A percentile compares a stretch with the other conserved stretches of the same genome.
Evolutionary conservation across 2,888 invertebrate species (phyloP).

Genomic region (Scotopteryx bipunctaria): DNA sequence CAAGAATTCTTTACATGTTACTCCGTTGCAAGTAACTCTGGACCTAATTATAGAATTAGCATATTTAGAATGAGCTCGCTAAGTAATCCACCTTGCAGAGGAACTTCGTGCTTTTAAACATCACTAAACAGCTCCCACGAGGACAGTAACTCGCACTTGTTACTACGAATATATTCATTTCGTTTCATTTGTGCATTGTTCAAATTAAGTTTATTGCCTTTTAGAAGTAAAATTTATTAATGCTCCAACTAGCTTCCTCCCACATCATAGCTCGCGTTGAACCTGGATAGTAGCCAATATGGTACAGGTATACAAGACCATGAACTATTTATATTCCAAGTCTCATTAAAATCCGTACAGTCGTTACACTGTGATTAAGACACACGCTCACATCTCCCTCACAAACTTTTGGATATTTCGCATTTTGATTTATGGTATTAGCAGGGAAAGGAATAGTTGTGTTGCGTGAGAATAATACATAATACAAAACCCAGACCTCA

Average conservation of each 20-base stretch:
- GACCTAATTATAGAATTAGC: constrained; percentile 46
- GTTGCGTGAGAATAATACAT: too few relatives aligned
- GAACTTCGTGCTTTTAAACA: constrained; percentile 31
- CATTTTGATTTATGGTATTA: too few relatives aligned
- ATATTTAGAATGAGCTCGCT: constrained; percentile 41
- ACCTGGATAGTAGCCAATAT: too few relatives aligned
- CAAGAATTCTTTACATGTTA: neutral
- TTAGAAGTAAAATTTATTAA: neutral
- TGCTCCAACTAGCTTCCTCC: neutral
- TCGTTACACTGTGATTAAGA: too few relatives aligned
- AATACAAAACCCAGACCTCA: too few relatives aligned
- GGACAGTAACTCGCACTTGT: constrained; percentile 8
- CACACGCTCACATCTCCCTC: too few relatives aligned
- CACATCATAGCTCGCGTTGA: neutral
- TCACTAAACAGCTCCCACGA: constrained; percentile 18
- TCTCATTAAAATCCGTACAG: too few relatives aligned
- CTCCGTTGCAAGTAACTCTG: neutral
- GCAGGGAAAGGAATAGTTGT: too few relatives aligned
- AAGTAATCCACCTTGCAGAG: constrained; percentile 12
- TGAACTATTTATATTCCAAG: too few relatives aligned
- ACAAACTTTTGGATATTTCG: too few relatives aligned
- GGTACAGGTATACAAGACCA: too few relatives aligned
- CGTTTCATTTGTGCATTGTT: constrained; percentile 13
- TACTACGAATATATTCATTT: constrained; percentile 10
- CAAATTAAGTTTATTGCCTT: constrained; percentile 1